A percentile compares a stretch with the other conserved stretches of the same genome.
These are phyloP conservation scores for Smutsia temminckii DNA, from an alignment of 2,797 vertebrate species.

Conservation along the genomic window DNA sequence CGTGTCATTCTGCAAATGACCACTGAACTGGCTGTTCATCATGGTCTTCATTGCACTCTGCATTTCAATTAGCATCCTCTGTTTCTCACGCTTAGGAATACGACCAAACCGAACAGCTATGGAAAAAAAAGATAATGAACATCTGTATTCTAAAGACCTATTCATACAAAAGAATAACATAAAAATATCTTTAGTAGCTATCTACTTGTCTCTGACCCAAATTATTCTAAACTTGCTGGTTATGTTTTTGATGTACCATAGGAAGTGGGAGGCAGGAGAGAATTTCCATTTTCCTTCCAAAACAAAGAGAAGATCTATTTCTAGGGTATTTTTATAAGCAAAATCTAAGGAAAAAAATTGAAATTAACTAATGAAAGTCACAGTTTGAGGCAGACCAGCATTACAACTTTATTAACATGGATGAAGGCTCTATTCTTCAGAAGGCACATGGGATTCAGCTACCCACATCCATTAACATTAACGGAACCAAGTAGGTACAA, in stretches of 20 bases:
- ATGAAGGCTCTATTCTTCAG: background rate
- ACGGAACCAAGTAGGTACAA: background rate
- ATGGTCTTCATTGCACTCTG: slow-evolving; percentile 99
- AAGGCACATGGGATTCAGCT: background rate
- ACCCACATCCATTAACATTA: background rate
- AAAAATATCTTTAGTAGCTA: background rate
- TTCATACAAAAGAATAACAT: background rate
- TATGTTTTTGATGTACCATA: background rate
- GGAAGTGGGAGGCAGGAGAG: background rate
- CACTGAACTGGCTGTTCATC: slow-evolving; percentile 94
- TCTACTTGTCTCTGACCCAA: slow-evolving; percentile 6
- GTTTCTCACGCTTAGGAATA: slow-evolving; percentile 98
- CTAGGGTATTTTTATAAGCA: slow-evolving; percentile 26
- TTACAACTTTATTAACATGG: background rate
- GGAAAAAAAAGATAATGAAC: slow-evolving; percentile 55
- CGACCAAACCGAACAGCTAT: slow-evolving; percentile 97
- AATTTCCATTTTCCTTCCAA: background rate
- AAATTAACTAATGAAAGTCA: slow-evolving; percentile 70
- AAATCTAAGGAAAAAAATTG: slow-evolving; percentile 68
- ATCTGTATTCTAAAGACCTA: slow-evolving; percentile 6
- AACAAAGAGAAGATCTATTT: slow-evolving; percentile 27
- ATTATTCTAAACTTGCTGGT: slow-evolving; percentile 28
- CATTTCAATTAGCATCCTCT: slow-evolving; percentile 99
- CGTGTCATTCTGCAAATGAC: slow-evolving; percentile 87
- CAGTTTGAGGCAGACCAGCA: slow-evolving; percentile 23